Conservation (phyloP, 2,888 invertebrate genomes). For the Eupithecia centaureata region DNA sequence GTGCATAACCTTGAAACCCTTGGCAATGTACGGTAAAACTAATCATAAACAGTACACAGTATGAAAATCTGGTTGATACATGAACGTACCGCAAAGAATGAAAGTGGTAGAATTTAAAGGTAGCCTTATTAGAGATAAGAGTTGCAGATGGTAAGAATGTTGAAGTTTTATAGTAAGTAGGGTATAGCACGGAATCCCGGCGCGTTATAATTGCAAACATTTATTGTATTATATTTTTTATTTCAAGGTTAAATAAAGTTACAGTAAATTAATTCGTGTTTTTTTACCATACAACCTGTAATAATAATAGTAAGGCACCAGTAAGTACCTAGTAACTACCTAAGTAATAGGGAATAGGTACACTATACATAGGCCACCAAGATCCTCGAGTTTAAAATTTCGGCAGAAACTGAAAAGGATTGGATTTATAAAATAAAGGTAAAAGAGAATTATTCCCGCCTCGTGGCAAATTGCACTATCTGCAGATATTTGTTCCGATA, state of each 20-base stretch:
- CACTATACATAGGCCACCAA: too few relatives aligned
- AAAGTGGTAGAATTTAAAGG: conserved; percentile 76
- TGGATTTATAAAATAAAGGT: too few relatives aligned
- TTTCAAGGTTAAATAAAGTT: conserved; percentile 77
- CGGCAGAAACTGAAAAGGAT: neutral
- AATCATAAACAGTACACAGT: neutral
- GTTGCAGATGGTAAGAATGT: conserved; percentile 65
- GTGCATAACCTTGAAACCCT: neutral
- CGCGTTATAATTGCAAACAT: conserved; percentile 76
- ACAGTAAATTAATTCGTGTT: conserved; percentile 56
- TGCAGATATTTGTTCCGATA: too few relatives aligned
- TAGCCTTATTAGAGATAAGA: conserved; percentile 82
- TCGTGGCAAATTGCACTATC: too few relatives aligned
- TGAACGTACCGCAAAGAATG: conserved; percentile 60
- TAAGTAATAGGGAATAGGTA: too few relatives aligned
- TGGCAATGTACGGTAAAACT: neutral
- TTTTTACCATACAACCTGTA: neutral
- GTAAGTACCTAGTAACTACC: too few relatives aligned
- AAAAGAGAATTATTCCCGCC: too few relatives aligned
- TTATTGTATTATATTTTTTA: conserved; percentile 72
- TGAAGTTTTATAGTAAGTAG: conserved; percentile 71
- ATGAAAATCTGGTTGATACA: conserved; percentile 18
- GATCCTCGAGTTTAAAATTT: neutral
- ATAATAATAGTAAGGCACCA: too few relatives aligned
- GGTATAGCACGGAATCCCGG: conserved; percentile 68